Percentiles rank a stretch among this genome's conserved stretches.
phyloP scores from a whole-genome alignment of 53 echinoderm and acorn worm species.

The Antedon mediterranea region DNA sequence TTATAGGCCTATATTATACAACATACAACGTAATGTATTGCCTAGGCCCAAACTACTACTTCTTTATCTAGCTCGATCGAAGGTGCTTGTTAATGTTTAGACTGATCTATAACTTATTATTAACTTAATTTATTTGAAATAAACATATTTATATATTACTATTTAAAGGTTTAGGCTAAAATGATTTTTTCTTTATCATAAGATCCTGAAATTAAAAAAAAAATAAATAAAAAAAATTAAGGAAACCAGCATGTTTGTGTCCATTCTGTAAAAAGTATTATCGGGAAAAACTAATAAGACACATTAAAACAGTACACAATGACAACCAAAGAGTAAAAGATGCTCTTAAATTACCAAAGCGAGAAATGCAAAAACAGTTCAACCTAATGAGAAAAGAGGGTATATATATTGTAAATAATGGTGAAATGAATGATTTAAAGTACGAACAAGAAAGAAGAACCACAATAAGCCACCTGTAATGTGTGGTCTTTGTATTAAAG shows the following conservation, averaged over 20 bases:
- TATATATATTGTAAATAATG: slow-evolving; percentile 3
- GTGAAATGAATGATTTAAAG: slow-evolving; percentile 13
- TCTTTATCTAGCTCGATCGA: too few species aligned
- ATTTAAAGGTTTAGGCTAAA: too few species aligned
- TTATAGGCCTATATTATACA: too few species aligned
- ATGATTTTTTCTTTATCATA: too few species aligned
- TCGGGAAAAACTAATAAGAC: slow-evolving; percentile 35
- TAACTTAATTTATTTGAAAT: too few species aligned
- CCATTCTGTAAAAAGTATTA: slow-evolving; percentile 24
- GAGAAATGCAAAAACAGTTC: slow-evolving; percentile 23
- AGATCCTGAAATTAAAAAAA: too few species aligned
- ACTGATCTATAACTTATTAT: too few species aligned
- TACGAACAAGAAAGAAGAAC: slow-evolving; percentile 22
- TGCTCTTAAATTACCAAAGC: slow-evolving; percentile 44
- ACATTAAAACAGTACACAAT: slow-evolving; percentile 32
- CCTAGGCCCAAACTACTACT: too few species aligned
- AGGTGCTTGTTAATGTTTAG: too few species aligned
- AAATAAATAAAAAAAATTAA: not conserved
- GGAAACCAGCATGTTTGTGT: slow-evolving; percentile 13
- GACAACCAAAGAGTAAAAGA: slow-evolving; percentile 14
- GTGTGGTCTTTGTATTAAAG: slow-evolving; percentile 31
- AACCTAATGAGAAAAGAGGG: slow-evolving; percentile 24
- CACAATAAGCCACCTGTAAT: slow-evolving; percentile 16
- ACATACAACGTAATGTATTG: too few species aligned
- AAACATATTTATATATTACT: too few species aligned